A percentile compares a stretch with the other conserved stretches of the same genome.
phyloP scores from a whole-genome alignment of 2,113 vertebrate species.

The Notechis scutatus region DNA sequence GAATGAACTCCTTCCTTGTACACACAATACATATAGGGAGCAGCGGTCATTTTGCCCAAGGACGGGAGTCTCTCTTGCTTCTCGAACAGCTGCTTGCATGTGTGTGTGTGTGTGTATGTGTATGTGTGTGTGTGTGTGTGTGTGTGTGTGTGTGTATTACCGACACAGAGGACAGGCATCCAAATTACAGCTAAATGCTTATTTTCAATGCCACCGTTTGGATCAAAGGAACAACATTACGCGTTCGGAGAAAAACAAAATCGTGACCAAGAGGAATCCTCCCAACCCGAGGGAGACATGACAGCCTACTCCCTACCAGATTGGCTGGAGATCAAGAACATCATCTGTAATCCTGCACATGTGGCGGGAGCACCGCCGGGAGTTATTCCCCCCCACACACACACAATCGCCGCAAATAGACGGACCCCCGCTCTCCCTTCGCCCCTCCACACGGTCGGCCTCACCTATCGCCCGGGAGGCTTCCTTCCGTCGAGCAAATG shows the following conservation, averaged over 20 bases:
- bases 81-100: background rate
- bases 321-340: background rate
- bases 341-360: background rate
- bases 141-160: background rate
- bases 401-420: background rate
- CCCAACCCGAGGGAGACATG: background rate
- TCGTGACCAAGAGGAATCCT: background rate
- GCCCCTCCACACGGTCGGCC: background rate
- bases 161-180: background rate
- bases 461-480: background rate
- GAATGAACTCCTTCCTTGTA: background rate
- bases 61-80: background rate
- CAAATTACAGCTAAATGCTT: background rate
- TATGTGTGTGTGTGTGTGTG: background rate
- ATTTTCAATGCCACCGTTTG: background rate
- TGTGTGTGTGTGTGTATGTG: background rate
- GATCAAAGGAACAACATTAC: background rate
- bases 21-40: background rate
- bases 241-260: background rate
- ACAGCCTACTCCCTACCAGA: background rate
- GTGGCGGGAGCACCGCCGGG: background rate
- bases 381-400: background rate
- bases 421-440: background rate
- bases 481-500: background rate
- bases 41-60: background rate